These are phyloP conservation scores for Standfussiana lucernea DNA, from an alignment of 2,888 invertebrate genomes.

Conservation along the genomic window DNA sequence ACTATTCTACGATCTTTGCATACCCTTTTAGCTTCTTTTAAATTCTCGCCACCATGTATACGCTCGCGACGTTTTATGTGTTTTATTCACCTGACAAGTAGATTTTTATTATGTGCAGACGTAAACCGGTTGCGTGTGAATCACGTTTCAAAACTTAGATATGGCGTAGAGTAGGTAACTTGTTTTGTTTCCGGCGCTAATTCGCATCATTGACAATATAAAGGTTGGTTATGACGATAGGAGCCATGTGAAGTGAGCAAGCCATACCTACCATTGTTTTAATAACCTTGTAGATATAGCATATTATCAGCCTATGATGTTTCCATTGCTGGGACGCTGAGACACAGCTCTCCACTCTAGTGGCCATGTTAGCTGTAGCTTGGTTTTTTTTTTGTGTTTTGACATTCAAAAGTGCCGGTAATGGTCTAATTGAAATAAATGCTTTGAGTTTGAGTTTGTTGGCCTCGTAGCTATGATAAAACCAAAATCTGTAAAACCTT, in stretches of 20 bases:
- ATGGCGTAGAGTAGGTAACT: slow-evolving; percentile 37
- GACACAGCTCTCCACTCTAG: no score
- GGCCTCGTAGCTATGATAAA: not conserved
- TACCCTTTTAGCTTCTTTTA: not conserved
- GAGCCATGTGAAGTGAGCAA: slow-evolving; percentile 7
- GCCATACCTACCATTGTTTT: not conserved
- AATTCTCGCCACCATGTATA: not conserved
- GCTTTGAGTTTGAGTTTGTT: no score
- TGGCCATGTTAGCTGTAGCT: no score
- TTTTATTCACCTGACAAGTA: slow-evolving; percentile 22
- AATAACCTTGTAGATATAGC: not conserved
- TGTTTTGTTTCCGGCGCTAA: slow-evolving; percentile 58
- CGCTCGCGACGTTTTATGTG: slow-evolving; percentile 15
- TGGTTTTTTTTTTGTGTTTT: no score
- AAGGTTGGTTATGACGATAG: slow-evolving; percentile 6
- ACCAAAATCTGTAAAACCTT: not conserved
- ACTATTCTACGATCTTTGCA: not conserved
- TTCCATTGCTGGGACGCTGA: not conserved
- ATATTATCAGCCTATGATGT: not conserved
- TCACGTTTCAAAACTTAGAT: slow-evolving; percentile 38
- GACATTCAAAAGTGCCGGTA: no score
- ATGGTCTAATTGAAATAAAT: no score
- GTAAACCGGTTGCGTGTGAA: slow-evolving; percentile 49
- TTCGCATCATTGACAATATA: slow-evolving; percentile 37
- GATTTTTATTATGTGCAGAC: slow-evolving; percentile 34